phyloP scores from a whole-genome alignment of 2,797 vertebrate species.

The Heliangelus exortis region DNA sequence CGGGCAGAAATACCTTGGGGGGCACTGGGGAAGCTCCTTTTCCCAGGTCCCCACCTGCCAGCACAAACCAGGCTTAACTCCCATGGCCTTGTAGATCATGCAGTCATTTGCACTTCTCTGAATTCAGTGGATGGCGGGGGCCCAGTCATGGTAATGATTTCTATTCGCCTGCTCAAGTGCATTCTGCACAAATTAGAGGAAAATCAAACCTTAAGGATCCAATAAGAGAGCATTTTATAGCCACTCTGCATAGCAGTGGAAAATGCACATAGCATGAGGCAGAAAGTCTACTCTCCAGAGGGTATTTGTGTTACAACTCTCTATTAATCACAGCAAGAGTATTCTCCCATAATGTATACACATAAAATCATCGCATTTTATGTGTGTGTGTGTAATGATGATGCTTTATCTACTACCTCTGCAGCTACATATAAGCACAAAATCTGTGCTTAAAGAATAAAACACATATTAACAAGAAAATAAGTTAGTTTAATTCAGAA shows the following conservation, averaged over 20 bases:
- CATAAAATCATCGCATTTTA: background rate
- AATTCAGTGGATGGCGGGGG: background rate
- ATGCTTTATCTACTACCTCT: background rate
- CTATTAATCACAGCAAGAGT: background rate
- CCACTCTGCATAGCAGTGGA: background rate
- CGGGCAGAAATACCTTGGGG: background rate
- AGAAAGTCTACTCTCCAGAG: background rate
- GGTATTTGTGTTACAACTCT: background rate
- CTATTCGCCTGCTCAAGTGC: background rate
- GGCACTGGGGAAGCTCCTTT: background rate
- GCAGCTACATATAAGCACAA: background rate
- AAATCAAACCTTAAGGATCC: constrained; percentile 17
- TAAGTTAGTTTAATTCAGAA: background rate
- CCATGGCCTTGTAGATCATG: background rate
- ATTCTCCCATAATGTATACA: background rate
- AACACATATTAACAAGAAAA: background rate
- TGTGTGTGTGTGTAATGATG: background rate
- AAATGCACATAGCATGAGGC: background rate
- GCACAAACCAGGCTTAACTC: background rate
- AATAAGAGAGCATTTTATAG: constrained; percentile 23
- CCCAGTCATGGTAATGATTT: background rate
- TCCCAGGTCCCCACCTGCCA: background rate
- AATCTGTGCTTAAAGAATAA: background rate
- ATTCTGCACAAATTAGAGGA: background rate
- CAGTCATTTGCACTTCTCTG: background rate